A percentile compares a stretch with the other conserved stretches of the same genome.
Conservation (phyloP, 2,888 invertebrate species). For the Camponotus fellah region DNA sequence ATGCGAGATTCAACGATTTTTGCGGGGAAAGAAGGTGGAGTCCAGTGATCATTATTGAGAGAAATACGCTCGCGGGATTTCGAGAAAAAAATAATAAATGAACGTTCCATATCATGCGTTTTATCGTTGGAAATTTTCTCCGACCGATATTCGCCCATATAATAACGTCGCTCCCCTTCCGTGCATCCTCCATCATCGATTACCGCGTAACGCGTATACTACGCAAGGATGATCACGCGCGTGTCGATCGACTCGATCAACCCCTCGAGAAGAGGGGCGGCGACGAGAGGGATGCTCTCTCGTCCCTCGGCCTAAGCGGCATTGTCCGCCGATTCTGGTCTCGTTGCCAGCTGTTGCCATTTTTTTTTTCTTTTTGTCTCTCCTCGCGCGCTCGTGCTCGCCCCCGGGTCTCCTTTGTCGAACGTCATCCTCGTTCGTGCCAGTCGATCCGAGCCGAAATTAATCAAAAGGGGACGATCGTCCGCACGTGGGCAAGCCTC, state of each 20-base stretch:
- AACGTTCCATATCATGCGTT: not conserved
- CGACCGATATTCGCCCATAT: not conserved
- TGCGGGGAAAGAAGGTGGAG: not conserved
- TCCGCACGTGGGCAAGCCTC: slow-evolving; percentile 71
- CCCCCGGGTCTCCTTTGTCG: slow-evolving; percentile 68
- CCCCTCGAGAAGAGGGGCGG: slow-evolving; percentile 42
- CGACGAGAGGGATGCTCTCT: slow-evolving; percentile 61
- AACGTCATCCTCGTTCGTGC: slow-evolving; percentile 64
- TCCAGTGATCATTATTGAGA: not conserved
- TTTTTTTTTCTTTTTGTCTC: slow-evolving; percentile 57
- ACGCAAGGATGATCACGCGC: slow-evolving; percentile 67
- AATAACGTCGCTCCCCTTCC: slow-evolving; percentile 46
- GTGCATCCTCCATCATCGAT: slow-evolving; percentile 56
- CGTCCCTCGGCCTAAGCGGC: slow-evolving; percentile 59
- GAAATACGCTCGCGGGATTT: not conserved
- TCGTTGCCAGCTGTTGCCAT: slow-evolving; percentile 74
- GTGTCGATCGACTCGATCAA: slow-evolving; percentile 59
- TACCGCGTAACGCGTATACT: slow-evolving; percentile 56
- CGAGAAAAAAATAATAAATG: not conserved
- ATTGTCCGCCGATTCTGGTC: slow-evolving; percentile 74
- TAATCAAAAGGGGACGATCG: slow-evolving; percentile 78
- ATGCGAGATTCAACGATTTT: not conserved
- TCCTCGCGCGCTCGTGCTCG: slow-evolving; percentile 50
- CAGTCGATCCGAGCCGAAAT: slow-evolving; percentile 73
- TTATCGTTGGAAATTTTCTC: slow-evolving; percentile 23